Base-by-base conservation (phyloP, 2,113 vertebrate genomes). In the Origma solitaria region DNA sequence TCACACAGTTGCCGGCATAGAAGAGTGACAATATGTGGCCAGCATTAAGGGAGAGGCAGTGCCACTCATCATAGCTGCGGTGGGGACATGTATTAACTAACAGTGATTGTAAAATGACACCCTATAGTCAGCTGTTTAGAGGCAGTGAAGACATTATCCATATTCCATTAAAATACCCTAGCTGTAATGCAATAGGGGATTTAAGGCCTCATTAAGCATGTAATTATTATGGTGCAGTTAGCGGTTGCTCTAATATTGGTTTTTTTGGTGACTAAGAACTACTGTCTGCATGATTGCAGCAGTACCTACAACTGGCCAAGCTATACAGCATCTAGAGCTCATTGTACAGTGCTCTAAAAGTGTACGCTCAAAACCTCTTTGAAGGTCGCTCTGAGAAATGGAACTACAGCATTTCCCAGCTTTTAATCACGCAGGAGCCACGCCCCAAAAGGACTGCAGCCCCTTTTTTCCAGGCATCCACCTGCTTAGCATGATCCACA, bases 401-500 rank as follows among this genome's bases (percentile, higher is more conserved):
- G 20, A 9, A 42, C 28, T 50, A 57, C 10, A 58, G 18, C 8
- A 64, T 66, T 92, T 23, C 11, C 11, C 47, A 54, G 35, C 30
- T 79, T 87, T 42, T 47, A 54, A 45, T 62, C 25, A 49, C 3
- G 0, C 22, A 38, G 22, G 16, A 76, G 4, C 31, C 3, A 1
- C 54, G 15, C 3, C 18, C 22, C 11, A n/a, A 28, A 76, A 64
- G 10, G n/a, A 28, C 30, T 25, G 16, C 33, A 49, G 8, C 3
- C 37, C 10, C 15, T 0, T 0, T 19, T 13, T n/a, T 40, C 19
- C 30, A n/a, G 28, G 14, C 2, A 45, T 33, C 14, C 76, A 62
- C 22, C 19, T 88, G 47, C 31, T 91, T 44, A 54, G 16, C 16
- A 37, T 23, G 23, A 25, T 33, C 21, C 25, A 68, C 17, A 50